Evolutionary conservation across 2,888 invertebrate genomes (phyloP), one percentile per base, ranked within the genome.

Genomic region (Drosophila rubida): DNA sequence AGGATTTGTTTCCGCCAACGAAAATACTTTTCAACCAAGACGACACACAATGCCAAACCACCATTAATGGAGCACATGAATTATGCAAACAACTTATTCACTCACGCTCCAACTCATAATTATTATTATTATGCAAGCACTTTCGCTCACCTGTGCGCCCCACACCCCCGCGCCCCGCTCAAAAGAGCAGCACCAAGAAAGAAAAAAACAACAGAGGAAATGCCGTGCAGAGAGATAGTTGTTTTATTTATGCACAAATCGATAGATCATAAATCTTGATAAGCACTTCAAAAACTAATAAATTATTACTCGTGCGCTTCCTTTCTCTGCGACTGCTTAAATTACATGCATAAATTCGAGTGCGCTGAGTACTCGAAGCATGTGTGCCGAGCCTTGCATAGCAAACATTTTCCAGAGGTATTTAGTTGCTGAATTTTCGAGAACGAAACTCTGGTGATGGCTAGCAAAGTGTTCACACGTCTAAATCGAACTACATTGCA

Each of bases 231-330:
- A 23, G 16, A 45, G 25, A 54, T 32, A 59, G n/a, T 22, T 30
- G n/a, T 22, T 30, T 25, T 30, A 19, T n/a, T 48, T 27, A 41
- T 50, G 58, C 53, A 70, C 44, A 74, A 80, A 86, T 83, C 83
- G 65, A 83, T 86, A 62, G 57, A 73, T 86, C 80, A 86, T 77
- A 83, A 83, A 86, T 86, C 76, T 46, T 50, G 71, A 50, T 67
- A 76, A 54, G 59, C 55, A 51, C 54, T 37, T 44, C 54, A 61
- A 61, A 72, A 76, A 46, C 72, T 60, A 60, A 75, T 75, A 76
- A 75, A 63, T 75, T 71, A 75, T 67, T 61, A 42, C 32, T 16
- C 14, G 54, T 30, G 14, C 30, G 19, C 54, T 71, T 76, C 75
- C 77, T 76, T 67, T 67, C 63, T 69, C 61, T 27, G 19, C 16